A percentile compares a stretch with the other conserved stretches of the same genome.
Conservation (phyloP, 2,888 invertebrate genomes). For the Melanotus villosus region DNA sequence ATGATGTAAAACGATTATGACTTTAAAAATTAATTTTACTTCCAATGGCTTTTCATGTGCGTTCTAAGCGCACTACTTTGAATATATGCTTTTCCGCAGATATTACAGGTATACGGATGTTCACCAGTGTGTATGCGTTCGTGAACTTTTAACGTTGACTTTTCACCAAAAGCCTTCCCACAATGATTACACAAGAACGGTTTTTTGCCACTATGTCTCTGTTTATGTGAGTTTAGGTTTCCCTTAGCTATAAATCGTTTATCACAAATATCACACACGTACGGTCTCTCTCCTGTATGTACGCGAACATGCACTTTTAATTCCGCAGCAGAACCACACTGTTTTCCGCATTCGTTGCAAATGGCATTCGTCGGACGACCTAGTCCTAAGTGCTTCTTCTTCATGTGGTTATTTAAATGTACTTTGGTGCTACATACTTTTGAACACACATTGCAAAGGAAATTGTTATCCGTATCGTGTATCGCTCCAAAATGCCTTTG, state of each 20-base stretch:
- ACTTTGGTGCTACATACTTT: constrained; percentile 56
- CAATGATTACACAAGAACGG: constrained; percentile 54
- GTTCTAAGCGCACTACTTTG: constrained; percentile 54
- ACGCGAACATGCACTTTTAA: constrained; percentile 54
- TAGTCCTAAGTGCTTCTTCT: constrained; percentile 53
- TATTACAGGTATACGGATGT: constrained; percentile 53
- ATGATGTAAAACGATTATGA: too few relatives aligned
- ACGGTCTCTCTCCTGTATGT: constrained; percentile 55
- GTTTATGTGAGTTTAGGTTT: constrained; percentile 55
- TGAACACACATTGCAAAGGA: constrained; percentile 53
- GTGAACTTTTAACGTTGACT: constrained; percentile 54
- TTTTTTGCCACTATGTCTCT: constrained; percentile 52
- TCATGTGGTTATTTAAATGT: constrained; percentile 55
- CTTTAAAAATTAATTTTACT: too few relatives aligned
- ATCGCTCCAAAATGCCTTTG: constrained; percentile 55
- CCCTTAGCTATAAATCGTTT: constrained; percentile 56
- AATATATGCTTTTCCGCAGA: constrained; percentile 53
- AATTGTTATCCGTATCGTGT: constrained; percentile 55
- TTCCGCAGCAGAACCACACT: constrained; percentile 54
- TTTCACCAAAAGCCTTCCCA: constrained; percentile 54
- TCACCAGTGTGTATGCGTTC: constrained; percentile 56
- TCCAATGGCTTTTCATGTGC: constrained; percentile 54
- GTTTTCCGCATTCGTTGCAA: constrained; percentile 54
- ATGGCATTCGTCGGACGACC: constrained; percentile 51
- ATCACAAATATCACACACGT: constrained; percentile 55